Conservation (phyloP, 2,888 invertebrate species). For the Spodoptera exigua region DNA sequence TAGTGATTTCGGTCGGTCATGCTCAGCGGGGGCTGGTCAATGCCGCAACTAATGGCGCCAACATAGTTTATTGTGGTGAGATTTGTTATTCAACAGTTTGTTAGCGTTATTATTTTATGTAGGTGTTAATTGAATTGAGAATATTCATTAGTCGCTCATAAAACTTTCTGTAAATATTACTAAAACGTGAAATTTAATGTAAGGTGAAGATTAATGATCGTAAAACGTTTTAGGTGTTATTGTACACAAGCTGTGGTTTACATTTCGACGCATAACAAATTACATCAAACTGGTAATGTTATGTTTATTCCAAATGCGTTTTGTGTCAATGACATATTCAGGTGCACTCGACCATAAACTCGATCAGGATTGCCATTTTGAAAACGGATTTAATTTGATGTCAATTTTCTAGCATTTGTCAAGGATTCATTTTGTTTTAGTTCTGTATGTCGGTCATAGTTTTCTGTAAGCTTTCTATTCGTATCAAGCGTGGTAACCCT, state of each 20-base stretch:
- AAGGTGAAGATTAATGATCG: slow-evolving; percentile 40
- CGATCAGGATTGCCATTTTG: slow-evolving; percentile 28
- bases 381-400: background rate
- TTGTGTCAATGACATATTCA: slow-evolving; percentile 65
- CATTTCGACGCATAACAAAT: slow-evolving; percentile 35
- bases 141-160: slow-evolving; percentile 53
- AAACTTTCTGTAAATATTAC: slow-evolving; percentile 52
- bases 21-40: slow-evolving; percentile 55
- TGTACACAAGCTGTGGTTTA: slow-evolving; percentile 26
- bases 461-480: background rate
- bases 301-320: slow-evolving; percentile 53
- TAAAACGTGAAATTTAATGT: slow-evolving; percentile 32
- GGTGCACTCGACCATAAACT: slow-evolving; percentile 22
- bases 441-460: background rate
- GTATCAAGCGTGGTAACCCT: slow-evolving; percentile 20
- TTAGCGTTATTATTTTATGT: slow-evolving; percentile 52
- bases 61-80: slow-evolving; percentile 56
- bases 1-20: slow-evolving; percentile 41
- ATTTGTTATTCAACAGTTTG: slow-evolving; percentile 56
- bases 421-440: background rate
- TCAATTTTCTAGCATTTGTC: background rate
- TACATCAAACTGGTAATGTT: slow-evolving; percentile 32
- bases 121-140: slow-evolving; percentile 64
- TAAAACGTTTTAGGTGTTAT: slow-evolving; percentile 36
- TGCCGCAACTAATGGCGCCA: slow-evolving; percentile 60